Evolutionary conservation across 2,797 vertebrate genomes (phyloP).

Genomic region (Urophycis tenuis): DNA sequence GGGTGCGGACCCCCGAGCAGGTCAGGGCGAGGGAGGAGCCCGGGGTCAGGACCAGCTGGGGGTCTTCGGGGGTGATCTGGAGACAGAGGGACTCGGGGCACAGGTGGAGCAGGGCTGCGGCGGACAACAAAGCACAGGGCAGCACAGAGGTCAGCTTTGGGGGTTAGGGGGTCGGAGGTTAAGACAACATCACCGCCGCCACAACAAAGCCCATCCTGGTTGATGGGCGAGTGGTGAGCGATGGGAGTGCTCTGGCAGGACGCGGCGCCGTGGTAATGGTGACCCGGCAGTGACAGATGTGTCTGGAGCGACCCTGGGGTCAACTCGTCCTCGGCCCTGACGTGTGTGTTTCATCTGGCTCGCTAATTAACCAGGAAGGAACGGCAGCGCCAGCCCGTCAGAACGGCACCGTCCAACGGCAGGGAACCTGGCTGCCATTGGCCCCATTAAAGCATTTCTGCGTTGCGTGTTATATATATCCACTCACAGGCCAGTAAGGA

Average conservation of each 20-base stretch:
- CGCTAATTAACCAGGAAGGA: constrained; percentile 6
- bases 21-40: constrained; percentile 71
- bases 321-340: constrained; percentile 29
- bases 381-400: not conserved
- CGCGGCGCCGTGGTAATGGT: constrained; percentile 33
- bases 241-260: constrained; percentile 43
- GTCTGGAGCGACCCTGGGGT: constrained; percentile 30
- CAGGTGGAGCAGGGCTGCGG: constrained; percentile 62
- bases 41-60: constrained; percentile 69
- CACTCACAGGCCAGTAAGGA: not conserved
- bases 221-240: constrained; percentile 51
- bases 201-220: constrained; percentile 45
- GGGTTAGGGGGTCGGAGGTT: constrained; percentile 48
- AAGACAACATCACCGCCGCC: constrained; percentile 52
- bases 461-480: no score
- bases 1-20: constrained; percentile 65
- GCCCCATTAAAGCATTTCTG: no score
- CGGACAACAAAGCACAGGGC: constrained; percentile 38
- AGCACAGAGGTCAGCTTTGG: constrained; percentile 38
- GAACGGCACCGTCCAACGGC: no score
- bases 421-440: no score
- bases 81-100: constrained; percentile 50
- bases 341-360: constrained; percentile 18
- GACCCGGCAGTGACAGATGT: constrained; percentile 40
- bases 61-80: constrained; percentile 64